Conservation (phyloP, 2,888 invertebrate genomes). For the Incurvaria masculella region DNA sequence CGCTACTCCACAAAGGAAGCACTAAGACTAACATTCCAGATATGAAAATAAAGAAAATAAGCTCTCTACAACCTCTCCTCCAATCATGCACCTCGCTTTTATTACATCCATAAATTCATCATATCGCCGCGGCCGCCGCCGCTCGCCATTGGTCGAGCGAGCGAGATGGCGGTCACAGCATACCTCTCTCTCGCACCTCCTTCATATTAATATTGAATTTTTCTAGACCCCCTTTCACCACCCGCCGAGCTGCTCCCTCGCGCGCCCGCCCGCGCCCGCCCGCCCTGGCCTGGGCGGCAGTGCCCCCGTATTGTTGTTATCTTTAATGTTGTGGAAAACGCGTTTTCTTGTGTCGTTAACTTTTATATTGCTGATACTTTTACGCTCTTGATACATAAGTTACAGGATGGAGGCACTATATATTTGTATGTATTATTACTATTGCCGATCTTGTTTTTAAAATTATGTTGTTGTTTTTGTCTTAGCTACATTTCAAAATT, state of each 20-base stretch:
- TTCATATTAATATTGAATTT: constrained; percentile 82
- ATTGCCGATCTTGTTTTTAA: too few relatives aligned
- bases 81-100: constrained; percentile 66
- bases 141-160: constrained; percentile 57
- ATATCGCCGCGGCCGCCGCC: constrained; percentile 56
- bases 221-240: constrained; percentile 59
- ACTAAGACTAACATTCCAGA: constrained; percentile 43
- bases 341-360: constrained; percentile 59
- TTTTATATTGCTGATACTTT: constrained; percentile 59
- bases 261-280: constrained; percentile 20
- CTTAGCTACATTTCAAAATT: too few relatives aligned
- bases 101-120: constrained; percentile 85
- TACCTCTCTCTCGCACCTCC: constrained; percentile 61
- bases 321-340: constrained; percentile 60
- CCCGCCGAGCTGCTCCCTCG: constrained; percentile 39
- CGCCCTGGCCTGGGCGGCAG: constrained; percentile 19
- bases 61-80: constrained; percentile 54
- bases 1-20: neutral
- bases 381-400: constrained; percentile 52
- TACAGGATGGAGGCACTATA: constrained; percentile 26
- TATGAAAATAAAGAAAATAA: constrained; percentile 60
- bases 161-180: constrained; percentile 49
- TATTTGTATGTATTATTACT: too few relatives aligned
- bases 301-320: constrained; percentile 58
- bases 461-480: too few relatives aligned